Conservation (phyloP, 2,113 vertebrate genomes). For the Corythornis madagascariensis region DNA sequence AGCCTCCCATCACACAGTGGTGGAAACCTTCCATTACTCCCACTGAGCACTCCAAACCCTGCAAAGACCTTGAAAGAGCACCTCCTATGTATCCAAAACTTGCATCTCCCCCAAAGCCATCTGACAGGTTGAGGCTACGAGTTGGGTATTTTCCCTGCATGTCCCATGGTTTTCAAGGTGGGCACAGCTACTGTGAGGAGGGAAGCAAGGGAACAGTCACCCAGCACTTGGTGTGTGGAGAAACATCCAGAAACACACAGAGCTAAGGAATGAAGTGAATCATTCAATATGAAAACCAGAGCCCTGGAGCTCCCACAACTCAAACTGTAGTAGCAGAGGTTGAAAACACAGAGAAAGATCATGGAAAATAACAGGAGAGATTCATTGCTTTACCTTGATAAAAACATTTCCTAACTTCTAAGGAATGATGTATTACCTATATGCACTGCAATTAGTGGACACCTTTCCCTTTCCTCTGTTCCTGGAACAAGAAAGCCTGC, state of each 20-base stretch:
- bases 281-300: background rate
- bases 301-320: background rate
- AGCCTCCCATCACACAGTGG: background rate
- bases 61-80: background rate
- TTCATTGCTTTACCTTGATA: background rate
- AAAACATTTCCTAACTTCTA: background rate
- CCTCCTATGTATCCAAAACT: rapidly evolving
- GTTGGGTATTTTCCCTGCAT: background rate
- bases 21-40: background rate
- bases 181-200: background rate
- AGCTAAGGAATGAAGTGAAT: background rate
- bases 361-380: background rate
- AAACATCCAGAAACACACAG: background rate
- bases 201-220: background rate
- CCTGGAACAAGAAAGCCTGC: background rate
- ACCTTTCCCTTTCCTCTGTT: background rate
- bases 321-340: background rate
- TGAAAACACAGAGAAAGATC: background rate
- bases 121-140: background rate
- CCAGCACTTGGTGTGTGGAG: background rate
- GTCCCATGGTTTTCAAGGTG: background rate
- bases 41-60: background rate
- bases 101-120: background rate
- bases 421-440: background rate
- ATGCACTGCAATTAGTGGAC: background rate